Evolutionary conservation across 2,113 vertebrate species (phyloP).

Genomic region (Lophochroa leadbeateri): DNA sequence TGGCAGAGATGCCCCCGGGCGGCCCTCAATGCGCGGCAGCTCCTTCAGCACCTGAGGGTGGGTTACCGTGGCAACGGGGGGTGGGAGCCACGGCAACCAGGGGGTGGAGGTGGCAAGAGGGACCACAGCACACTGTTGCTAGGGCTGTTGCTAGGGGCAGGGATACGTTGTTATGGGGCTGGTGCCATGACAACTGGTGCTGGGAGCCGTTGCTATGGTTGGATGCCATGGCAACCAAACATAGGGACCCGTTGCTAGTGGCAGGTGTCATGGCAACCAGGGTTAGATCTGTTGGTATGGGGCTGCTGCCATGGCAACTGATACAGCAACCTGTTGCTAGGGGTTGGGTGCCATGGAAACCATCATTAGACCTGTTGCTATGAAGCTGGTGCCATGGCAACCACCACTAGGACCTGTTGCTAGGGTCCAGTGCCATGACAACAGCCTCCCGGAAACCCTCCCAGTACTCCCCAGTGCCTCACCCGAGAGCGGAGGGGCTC

Average conservation of each 20-base stretch:
- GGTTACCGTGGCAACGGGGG: neutral
- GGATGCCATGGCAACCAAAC: neutral
- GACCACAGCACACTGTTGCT: neutral
- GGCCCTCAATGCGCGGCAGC: constrained; percentile 85
- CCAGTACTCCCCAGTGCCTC: neutral
- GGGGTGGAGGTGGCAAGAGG: neutral
- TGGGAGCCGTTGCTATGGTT: neutral
- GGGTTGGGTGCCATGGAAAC: neutral
- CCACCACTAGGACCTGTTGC: neutral
- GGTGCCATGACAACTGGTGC: neutral
- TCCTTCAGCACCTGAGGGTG: constrained; percentile 85
- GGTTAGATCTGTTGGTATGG: neutral
- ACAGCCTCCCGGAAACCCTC: neutral
- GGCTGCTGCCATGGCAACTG: fast-evolving
- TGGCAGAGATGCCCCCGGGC: constrained; percentile 86
- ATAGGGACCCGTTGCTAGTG: neutral
- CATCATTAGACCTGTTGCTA: too few relatives aligned
- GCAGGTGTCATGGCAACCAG: neutral
- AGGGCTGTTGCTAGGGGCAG: neutral
- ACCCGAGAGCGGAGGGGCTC: constrained; percentile 91
- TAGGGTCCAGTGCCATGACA: neutral
- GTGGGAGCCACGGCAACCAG: neutral
- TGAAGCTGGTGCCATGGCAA: neutral
- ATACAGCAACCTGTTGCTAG: neutral
- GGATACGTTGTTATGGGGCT: neutral